A percentile compares a stretch with the other conserved stretches of the same genome.
Conservation (phyloP, 2,888 invertebrate species). For the Meiosimyza decipiens region DNA sequence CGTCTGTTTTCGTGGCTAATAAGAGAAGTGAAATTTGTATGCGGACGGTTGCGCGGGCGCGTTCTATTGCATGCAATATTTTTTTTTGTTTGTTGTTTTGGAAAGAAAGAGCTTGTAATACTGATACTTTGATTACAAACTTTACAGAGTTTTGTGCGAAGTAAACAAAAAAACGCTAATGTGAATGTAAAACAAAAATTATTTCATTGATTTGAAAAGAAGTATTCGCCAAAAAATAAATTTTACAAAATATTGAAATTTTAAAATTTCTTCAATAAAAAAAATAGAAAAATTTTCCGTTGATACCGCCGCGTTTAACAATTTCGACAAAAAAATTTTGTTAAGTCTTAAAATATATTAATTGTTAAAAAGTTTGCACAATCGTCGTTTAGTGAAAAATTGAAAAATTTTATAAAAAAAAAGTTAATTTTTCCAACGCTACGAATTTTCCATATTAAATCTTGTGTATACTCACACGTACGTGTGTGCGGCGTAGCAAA, state of each 20-base stretch:
- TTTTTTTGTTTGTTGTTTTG: conserved; percentile 31
- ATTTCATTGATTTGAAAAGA: too few species aligned
- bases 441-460: conserved; percentile 35
- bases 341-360: too few species aligned
- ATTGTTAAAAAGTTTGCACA: background rate
- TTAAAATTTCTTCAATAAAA: too few species aligned
- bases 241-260: too few species aligned
- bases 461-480: conserved; percentile 37
- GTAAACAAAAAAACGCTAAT: too few species aligned
- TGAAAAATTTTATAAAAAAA: background rate
- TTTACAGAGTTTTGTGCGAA: too few species aligned
- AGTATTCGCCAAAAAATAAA: too few species aligned
- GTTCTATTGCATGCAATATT: conserved; percentile 33
- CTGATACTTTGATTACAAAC: conserved; percentile 30
- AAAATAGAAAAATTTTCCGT: too few species aligned
- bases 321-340: too few species aligned
- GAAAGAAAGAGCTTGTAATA: conserved; percentile 30
- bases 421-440: too few species aligned
- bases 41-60: conserved; percentile 44
- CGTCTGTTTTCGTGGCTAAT: conserved; percentile 64
- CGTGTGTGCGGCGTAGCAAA: conserved; percentile 15
- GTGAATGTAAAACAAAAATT: too few species aligned
- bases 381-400: background rate
- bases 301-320: too few species aligned
- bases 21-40: conserved; percentile 52